Conservation (phyloP, 2,888 invertebrate species). For the Nemurella pictetii region DNA sequence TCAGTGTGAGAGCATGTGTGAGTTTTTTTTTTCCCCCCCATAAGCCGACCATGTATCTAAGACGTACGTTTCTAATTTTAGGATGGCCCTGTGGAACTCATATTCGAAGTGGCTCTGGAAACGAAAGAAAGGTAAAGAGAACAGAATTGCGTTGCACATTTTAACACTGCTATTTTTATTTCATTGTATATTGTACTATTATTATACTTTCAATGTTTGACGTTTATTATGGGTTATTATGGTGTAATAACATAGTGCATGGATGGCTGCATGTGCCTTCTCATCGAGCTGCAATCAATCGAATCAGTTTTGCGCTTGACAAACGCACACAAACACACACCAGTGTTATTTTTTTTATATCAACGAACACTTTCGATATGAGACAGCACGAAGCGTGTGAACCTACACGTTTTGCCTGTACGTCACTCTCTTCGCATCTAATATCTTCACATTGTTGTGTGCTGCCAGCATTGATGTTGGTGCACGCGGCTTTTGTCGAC, state of each 20-base stretch:
- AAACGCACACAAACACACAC: not conserved
- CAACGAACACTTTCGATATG: not conserved
- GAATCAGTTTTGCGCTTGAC: not conserved
- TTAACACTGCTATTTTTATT: not conserved
- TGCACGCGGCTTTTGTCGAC: too few species aligned
- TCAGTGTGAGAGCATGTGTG: constrained; percentile 18
- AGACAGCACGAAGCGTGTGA: not conserved
- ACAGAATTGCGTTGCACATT: not conserved
- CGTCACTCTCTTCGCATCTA: too few species aligned
- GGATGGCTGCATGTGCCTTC: not conserved
- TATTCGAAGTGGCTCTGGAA: constrained; percentile 40
- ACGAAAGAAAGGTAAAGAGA: constrained; percentile 40
- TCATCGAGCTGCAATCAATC: not conserved
- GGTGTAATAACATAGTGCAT: not conserved
- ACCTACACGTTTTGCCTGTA: too few species aligned
- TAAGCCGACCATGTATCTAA: not conserved
- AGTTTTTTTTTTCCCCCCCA: not conserved
- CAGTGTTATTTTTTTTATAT: not conserved
- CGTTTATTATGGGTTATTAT: constrained; percentile 18
- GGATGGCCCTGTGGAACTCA: constrained; percentile 38
- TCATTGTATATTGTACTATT: not conserved
- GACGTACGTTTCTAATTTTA: constrained; percentile 37
- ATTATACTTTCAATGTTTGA: not conserved
- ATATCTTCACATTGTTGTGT: too few species aligned
- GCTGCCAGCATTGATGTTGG: too few species aligned